A percentile compares a stretch with the other conserved stretches of the same genome.
These are phyloP conservation scores for Schizopygopsis malacanthus DNA, from an alignment of 2,797 vertebrate genomes.

Conservation along the genomic window DNA sequence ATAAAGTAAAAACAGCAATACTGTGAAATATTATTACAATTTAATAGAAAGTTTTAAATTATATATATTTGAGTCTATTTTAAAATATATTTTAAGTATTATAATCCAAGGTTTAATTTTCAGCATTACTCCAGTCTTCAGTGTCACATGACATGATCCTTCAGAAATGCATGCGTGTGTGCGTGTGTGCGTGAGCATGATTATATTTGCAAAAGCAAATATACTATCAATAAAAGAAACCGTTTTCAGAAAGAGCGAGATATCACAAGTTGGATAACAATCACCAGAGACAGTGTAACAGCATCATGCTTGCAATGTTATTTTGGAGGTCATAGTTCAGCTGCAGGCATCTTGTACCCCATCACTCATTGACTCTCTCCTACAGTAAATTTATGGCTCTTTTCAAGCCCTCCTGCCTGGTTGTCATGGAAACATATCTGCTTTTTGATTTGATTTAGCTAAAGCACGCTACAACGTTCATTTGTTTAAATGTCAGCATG, in stretches of 20 bases:
- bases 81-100: not conserved
- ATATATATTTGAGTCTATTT: not conserved
- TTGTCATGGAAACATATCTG: conserved; percentile 59
- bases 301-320: not conserved
- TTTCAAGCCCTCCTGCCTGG: conserved; percentile 39
- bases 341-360: not conserved
- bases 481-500: conserved; percentile 59
- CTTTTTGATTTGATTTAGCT: conserved; percentile 56
- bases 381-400: conserved; percentile 24
- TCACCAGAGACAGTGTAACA: not conserved
- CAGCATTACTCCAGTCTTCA: not conserved
- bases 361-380: not conserved
- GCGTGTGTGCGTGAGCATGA: not conserved
- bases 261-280: no score
- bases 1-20: not conserved
- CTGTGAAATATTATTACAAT: no score
- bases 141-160: not conserved
- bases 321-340: conserved; percentile 27
- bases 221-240: not conserved
- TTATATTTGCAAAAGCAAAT: not conserved
- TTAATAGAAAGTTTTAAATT: no score
- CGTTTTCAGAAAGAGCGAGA: not conserved
- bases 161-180: not conserved
- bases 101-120: not conserved
- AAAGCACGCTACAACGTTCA: conserved; percentile 40